These are phyloP conservation scores for Cotesia chilonis DNA, from an alignment of 1,140 invertebrate species.

Conservation along the genomic window DNA sequence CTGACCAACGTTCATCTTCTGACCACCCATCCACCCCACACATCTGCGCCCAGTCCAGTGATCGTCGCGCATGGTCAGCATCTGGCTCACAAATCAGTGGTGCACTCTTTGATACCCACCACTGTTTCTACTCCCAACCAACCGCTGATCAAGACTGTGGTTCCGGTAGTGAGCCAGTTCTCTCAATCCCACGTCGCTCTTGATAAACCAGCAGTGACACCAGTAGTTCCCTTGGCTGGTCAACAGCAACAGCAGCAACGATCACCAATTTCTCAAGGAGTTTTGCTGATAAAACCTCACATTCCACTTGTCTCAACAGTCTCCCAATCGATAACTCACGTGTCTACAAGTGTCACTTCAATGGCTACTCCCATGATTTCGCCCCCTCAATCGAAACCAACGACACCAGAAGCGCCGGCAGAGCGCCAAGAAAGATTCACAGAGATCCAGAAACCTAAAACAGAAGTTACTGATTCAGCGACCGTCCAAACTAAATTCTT, in stretches of 20 bases:
- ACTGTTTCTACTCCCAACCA: conserved; percentile 46
- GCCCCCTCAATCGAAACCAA: neutral
- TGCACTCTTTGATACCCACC: conserved; percentile 47
- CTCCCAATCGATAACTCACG: conserved; percentile 47
- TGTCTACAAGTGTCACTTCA: conserved; percentile 39
- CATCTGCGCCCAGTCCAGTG: conserved; percentile 66
- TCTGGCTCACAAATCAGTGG: conserved; percentile 52
- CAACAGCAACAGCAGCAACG: conserved; percentile 25
- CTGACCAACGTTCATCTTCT: conserved; percentile 53
- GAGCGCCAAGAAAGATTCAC: conserved; percentile 30
- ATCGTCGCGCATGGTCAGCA: conserved; percentile 62
- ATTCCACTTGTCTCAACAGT: conserved; percentile 49
- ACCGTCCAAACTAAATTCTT: neutral
- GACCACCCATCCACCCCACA: conserved; percentile 54
- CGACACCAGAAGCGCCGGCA: neutral
- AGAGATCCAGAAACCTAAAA: conserved; percentile 18
- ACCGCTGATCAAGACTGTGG: conserved; percentile 55
- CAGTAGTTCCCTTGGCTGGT: neutral
- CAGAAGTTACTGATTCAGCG: conserved; percentile 4
- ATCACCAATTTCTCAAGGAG: conserved; percentile 39
- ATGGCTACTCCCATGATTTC: conserved; percentile 27
- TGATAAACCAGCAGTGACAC: conserved; percentile 19
- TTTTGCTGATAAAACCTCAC: conserved; percentile 49
- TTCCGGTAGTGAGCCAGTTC: conserved; percentile 50
- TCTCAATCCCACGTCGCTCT: conserved; percentile 31